Evolutionary conservation across 1,140 invertebrate genomes (phyloP), one percentile per base, ranked within the genome.

Genomic region (Hermetia illucens): DNA sequence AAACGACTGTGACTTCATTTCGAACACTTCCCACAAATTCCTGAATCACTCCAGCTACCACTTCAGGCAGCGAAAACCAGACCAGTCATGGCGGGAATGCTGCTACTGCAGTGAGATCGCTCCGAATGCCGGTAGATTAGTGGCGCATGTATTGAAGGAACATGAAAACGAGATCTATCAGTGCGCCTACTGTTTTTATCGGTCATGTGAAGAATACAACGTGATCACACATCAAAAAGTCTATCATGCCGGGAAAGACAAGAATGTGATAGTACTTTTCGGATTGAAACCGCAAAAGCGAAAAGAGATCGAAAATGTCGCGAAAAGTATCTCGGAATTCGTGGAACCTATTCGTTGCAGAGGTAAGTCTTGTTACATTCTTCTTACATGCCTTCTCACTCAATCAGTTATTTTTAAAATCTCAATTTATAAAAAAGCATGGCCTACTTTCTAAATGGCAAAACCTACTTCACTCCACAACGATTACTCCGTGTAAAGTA

Each of bases 171-270:
- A 70, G 43, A 51, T 59, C 18, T 75, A 55, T 43, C 65, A 71
- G 25, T 77, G 74, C 39, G 56, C 49, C 19, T 68, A 72, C 34
- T 77, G 74, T 40, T 69, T 76, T 27, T 76, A 74, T 46, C 50
- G 74, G 36, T 65, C 66, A 9, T 44, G 58, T 19, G 49, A 55
- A 3, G 50, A 57, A n/a, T 60, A 61, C 4, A 73, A 73, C 43
- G 64, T 75, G 1, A 57, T 61, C 25, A 50, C 68, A 9, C 71
- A 75, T 61, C 61, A 70, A 48, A 63, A 51, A 12, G 15, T 39
- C 4, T 31, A 15, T 13, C 55, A 58, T 40, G 21, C 8, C 3
- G 3, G 19, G 4, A 3, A 10, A 21, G 29, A 39, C n/a, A n/a
- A 32, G 3, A 17, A 19, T 13, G 21, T 6, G 5, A 13, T 21